Evolutionary conservation across 37 sponge, comb jelly and placozoan species (phyloP).

Genomic region (Ianthella basta): DNA sequence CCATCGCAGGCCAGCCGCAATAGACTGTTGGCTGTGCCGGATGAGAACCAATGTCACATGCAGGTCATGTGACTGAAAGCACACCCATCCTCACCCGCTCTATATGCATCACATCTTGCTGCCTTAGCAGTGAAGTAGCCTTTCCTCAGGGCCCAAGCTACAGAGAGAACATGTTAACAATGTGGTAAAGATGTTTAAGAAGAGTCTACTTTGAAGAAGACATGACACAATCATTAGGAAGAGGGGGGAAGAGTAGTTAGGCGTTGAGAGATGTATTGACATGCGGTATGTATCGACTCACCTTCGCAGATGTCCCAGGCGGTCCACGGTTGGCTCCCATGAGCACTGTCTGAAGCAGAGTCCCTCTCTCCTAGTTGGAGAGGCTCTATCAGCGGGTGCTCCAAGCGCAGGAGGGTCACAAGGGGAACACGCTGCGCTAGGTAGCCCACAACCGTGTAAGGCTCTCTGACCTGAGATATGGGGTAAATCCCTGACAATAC

Average conservation of each 20-base stretch:
- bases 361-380: neutral
- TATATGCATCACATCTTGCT: slow-evolving; percentile 88
- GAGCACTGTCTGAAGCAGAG: no score
- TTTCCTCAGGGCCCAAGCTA: slow-evolving; percentile 92
- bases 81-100: slow-evolving; percentile 71
- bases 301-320: slow-evolving; percentile 96
- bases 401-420: slow-evolving; percentile 55
- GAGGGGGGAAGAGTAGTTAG: neutral
- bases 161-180: neutral
- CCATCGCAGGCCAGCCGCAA: slow-evolving; percentile 93
- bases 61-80: neutral
- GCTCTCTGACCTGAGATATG: slow-evolving; percentile 94
- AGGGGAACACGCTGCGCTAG: slow-evolving; percentile 87
- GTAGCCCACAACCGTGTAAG: slow-evolving; percentile 92
- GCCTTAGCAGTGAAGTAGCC: slow-evolving; percentile 87
- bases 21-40: slow-evolving; percentile 79
- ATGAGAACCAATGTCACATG: neutral
- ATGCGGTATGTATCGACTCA: slow-evolving; percentile 7
- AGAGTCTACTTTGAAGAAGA: no score
- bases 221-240: no score
- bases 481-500: slow-evolving; percentile 93
- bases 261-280: no score
- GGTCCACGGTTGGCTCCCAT: slow-evolving; percentile 50
- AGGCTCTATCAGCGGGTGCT: slow-evolving; percentile 41
- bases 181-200: no score